Conservation (phyloP, 1,140 invertebrate genomes). For the Drosophila sucinea region DNA sequence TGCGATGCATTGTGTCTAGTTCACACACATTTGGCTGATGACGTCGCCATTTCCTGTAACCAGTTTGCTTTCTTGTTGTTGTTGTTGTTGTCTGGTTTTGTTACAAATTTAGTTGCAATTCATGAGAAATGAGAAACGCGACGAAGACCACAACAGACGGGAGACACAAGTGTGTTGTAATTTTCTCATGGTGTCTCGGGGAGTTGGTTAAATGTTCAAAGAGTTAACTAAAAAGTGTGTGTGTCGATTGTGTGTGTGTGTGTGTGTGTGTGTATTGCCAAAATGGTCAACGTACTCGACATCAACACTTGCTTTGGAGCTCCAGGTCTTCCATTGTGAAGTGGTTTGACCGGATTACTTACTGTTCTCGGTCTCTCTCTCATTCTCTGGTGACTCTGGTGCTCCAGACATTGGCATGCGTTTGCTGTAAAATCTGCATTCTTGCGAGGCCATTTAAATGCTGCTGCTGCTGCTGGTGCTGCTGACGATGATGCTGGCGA, state of each 20-base stretch:
- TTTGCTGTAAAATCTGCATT: conserved; percentile 75
- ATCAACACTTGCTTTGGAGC: not conserved
- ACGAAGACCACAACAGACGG: not conserved
- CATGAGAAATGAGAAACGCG: conserved; percentile 65
- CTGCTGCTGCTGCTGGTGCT: conserved; percentile 18
- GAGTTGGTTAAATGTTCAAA: not conserved
- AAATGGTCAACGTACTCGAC: conserved; percentile 75
- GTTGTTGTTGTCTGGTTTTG: conserved; percentile 47
- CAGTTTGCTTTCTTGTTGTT: conserved; percentile 39
- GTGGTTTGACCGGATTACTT: conserved; percentile 52
- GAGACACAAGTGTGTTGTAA: conserved; percentile 59
- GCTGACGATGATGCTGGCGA: not conserved
- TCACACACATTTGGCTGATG: conserved; percentile 49
- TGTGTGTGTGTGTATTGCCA: conserved; percentile 39
- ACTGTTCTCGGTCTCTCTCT: conserved; percentile 39
- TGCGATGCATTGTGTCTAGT: conserved; percentile 20
- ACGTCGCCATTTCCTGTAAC: conserved; percentile 49
- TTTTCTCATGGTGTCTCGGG: conserved; percentile 59
- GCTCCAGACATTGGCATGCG: conserved; percentile 56
- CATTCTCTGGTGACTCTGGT: conserved; percentile 17
- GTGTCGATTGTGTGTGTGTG: conserved; percentile 6
- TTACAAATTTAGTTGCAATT: conserved; percentile 78
- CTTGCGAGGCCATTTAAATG: conserved; percentile 71
- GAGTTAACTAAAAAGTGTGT: conserved; percentile 5
- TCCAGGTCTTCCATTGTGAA: conserved; percentile 22